Base-by-base conservation (phyloP, 2,797 vertebrate genomes). In the Siniperca obscura region DNA sequence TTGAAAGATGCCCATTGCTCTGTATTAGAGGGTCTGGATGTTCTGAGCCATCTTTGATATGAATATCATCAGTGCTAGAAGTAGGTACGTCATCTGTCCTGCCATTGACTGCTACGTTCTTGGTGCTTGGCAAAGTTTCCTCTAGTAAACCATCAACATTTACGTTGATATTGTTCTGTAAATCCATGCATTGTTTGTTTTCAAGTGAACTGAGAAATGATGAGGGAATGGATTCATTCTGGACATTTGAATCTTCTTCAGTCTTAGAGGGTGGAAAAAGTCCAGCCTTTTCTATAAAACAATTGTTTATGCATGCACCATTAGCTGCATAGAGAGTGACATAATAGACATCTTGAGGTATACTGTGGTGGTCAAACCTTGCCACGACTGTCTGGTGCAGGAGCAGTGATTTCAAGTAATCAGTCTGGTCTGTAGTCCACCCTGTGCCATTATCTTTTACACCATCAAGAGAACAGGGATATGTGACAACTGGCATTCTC, bases 401-500 rank as follows among this genome's bases (percentile, higher is more conserved):
- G 4, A 98, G 90, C 79, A 97, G 44, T 0, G 93, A 94, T 75
- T 97, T 97, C 55, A 99, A 90, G 48, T 92, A 79, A 7, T 93
- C 84, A 0, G 95, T 91, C 65, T 97, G 95, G 0, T 87, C 72
- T 0, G 56, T 69, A 7, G 94, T 94, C 97, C 96, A 98, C 55
- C 91, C 95, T 50, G 74, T 81, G 5, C 91, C 92, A 1, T 91
- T 79, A 25, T 96, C 94, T 0, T 93, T 94, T 57, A 97, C 50
- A 16, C 96, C 96, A 21, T 94, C 88, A 50, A 99, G 69, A 4
- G 96, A 95, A 25, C 97, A 98, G 0, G 34, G 78, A 0, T 97
- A 98, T 0, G 97, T 98, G 19, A 98, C 91, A 61, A 99, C 97
- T 0, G 97, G 98, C 95, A 98, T 95, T 14, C 92, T 96, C 34